These are phyloP conservation scores for Seladonia tumulorum DNA, from an alignment of 2,888 invertebrate species.

Conservation along the genomic window DNA sequence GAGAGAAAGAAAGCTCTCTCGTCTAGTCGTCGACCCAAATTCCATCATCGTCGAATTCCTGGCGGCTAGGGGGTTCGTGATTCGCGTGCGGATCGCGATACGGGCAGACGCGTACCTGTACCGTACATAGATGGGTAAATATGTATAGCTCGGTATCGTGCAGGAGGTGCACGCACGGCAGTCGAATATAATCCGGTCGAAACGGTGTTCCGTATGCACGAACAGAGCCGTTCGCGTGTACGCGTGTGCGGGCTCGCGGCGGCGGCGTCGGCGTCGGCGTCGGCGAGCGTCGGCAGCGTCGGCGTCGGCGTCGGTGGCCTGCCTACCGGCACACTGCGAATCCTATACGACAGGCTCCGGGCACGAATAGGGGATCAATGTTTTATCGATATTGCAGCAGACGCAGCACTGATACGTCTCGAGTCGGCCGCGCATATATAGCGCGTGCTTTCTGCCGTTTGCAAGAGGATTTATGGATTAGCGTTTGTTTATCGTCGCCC, in stretches of 20 bases:
- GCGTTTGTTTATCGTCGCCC: slow-evolving; percentile 78
- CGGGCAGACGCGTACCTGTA: slow-evolving; percentile 56
- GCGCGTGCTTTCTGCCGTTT: slow-evolving; percentile 78
- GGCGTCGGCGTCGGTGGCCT: slow-evolving; percentile 34
- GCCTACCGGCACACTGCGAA: slow-evolving; percentile 74
- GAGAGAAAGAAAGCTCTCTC: neutral
- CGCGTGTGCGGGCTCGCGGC: slow-evolving; percentile 42
- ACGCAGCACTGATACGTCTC: slow-evolving; percentile 75
- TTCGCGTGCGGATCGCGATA: slow-evolving; percentile 71
- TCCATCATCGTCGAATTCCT: slow-evolving; percentile 69
- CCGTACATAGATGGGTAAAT: slow-evolving; percentile 43
- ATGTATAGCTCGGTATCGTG: slow-evolving; percentile 38
- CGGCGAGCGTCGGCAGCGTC: slow-evolving; percentile 18
- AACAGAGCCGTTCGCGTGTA: slow-evolving; percentile 47
- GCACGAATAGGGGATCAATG: slow-evolving; percentile 81
- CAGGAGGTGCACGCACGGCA: slow-evolving; percentile 60
- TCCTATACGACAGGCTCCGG: slow-evolving; percentile 75
- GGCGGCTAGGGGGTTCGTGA: slow-evolving; percentile 59
- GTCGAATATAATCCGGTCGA: slow-evolving; percentile 68
- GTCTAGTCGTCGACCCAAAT: slow-evolving; percentile 66
- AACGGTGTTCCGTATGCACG: slow-evolving; percentile 68
- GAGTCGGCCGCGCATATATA: slow-evolving; percentile 71
- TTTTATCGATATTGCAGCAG: slow-evolving; percentile 81
- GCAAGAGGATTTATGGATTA: slow-evolving; percentile 79
- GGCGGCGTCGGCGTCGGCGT: slow-evolving; percentile 7